Percentiles rank a stretch among this genome's conserved stretches.
Conservation (phyloP, 1,140 invertebrate genomes). For the Drosophila elegans region DNA sequence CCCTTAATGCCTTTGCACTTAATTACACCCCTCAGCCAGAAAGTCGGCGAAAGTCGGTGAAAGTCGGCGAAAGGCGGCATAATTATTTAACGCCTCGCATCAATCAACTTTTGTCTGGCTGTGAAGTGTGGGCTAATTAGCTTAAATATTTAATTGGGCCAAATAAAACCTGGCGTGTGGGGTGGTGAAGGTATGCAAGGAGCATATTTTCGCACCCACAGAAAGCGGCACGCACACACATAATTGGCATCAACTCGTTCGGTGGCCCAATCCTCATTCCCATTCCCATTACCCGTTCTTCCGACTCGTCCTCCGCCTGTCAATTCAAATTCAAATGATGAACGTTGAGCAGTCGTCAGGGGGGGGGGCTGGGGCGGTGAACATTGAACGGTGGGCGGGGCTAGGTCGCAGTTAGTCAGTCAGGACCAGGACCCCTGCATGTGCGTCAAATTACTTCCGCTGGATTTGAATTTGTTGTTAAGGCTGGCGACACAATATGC, state of each 20-base stretch:
- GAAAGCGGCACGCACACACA: constrained; percentile 56
- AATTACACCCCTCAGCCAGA: constrained; percentile 19
- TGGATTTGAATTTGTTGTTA: constrained; percentile 79
- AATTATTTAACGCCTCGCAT: constrained; percentile 72
- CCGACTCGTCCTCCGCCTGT: constrained; percentile 26
- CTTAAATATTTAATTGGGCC: constrained; percentile 75
- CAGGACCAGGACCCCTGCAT: constrained; percentile 43
- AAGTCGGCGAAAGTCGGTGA: not conserved
- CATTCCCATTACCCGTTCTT: constrained; percentile 3
- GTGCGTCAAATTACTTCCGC: constrained; percentile 79
- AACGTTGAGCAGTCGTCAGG: constrained; percentile 18
- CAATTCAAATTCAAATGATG: constrained; percentile 70
- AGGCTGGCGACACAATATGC: constrained; percentile 51
- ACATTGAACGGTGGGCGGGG: constrained; percentile 4
- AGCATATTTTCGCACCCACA: constrained; percentile 28
- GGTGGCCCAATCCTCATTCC: constrained; percentile 5
- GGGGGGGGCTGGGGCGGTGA: not conserved
- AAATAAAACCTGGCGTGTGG: constrained; percentile 65
- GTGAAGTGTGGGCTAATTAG: constrained; percentile 76
- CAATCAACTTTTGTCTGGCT: constrained; percentile 59
- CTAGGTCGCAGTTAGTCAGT: constrained; percentile 44
- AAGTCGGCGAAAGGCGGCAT: constrained; percentile 36
- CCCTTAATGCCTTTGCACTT: constrained; percentile 50
- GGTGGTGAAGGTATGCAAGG: constrained; percentile 50
- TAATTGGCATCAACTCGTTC: constrained; percentile 65